phyloP scores from a whole-genome alignment of 2,888 invertebrate species.

The Pachycephus smyrnensis region DNA sequence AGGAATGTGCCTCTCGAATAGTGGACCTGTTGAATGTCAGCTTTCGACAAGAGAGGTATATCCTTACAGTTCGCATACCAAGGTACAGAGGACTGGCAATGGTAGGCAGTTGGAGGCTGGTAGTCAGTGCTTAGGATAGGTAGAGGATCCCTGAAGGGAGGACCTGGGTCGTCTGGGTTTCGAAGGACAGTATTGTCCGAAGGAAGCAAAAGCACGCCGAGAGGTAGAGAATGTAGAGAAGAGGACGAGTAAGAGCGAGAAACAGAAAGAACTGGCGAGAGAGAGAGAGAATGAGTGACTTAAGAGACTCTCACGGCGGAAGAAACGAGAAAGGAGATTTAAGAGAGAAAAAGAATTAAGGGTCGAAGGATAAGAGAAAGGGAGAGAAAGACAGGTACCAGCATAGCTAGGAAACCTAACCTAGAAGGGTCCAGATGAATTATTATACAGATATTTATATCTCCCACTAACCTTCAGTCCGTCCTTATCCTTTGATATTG shows the following conservation, averaged over 20 bases:
- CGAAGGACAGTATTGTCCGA: constrained; percentile 31
- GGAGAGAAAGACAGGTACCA: constrained; percentile 17
- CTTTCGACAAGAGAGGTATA: constrained; percentile 13
- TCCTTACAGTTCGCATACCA: constrained; percentile 3
- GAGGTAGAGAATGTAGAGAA: constrained; percentile 12
- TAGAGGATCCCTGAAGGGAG: background rate
- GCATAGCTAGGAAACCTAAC: constrained; percentile 17
- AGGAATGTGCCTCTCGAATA: background rate
- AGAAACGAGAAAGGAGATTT: constrained; percentile 3
- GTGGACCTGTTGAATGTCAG: constrained; percentile 31
- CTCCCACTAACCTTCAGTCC: constrained; percentile 19
- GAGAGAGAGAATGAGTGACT: constrained; percentile 1
- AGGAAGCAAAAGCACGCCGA: constrained; percentile 16
- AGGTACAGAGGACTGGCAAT: background rate
- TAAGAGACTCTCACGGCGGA: background rate
- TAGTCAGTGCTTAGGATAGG: background rate
- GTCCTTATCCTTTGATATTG: background rate
- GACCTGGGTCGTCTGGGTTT: constrained; percentile 13
- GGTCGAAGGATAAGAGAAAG: constrained; percentile 7
- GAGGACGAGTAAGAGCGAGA: constrained; percentile 13
- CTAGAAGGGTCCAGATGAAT: constrained; percentile 13
- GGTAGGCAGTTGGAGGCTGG: background rate
- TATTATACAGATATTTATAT: background rate
- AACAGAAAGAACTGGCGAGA: constrained; percentile 6
- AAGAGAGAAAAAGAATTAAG: constrained; percentile 10